Evolutionary conservation across 2,113 vertebrate genomes (phyloP), one percentile per base, ranked within the genome.

Genomic region (Hiodon alosoides): DNA sequence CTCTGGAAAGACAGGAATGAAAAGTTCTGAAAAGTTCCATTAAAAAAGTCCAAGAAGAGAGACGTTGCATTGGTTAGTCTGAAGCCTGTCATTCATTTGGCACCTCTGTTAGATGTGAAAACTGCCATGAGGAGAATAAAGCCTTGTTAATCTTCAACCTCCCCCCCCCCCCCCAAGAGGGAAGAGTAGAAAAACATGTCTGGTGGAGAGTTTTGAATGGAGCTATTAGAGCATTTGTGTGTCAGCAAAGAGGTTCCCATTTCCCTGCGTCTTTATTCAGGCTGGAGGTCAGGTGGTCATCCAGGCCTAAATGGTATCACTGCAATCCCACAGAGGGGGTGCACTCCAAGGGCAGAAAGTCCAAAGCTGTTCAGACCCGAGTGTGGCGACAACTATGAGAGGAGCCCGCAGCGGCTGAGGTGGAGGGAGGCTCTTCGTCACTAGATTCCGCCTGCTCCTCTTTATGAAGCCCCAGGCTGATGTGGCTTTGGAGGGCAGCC

Each of bases 401-500:
- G 65, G 93, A 86, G 75, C 93, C 92, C 7, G 90, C 84, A 50
- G 86, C 82, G 2, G 88, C 82, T 0, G 90, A 84, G 11, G 90
- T 87, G 7, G 93, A 91, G 5, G 92, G 86, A 0, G 89, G 86
- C 71, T 95, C 94, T 13, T 97, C 93, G 3, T 95, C 93, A 0
- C 89, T 93, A 10, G 90, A 91, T 51, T 93, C 91, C 59, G 86
- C 86, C 47, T 91, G 93, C 76, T 94, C 93, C 67, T 97, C 94
- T 76, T 91, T 94, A 78, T 92, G 93, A 54, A 96, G 93, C 64
- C 94, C 94, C 4, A 95, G 91, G 89, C 91, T 95, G 89, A 96
- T 95, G 86, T 96, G 95, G 90, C 87, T 96, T 88, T 96, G 95
- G 82, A 96, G 90, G 71, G 94, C 95, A 2, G 95, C 95, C 2